phyloP scores from a whole-genome alignment of 2,888 invertebrate genomes.

The Cremastinae sp. region DNA sequence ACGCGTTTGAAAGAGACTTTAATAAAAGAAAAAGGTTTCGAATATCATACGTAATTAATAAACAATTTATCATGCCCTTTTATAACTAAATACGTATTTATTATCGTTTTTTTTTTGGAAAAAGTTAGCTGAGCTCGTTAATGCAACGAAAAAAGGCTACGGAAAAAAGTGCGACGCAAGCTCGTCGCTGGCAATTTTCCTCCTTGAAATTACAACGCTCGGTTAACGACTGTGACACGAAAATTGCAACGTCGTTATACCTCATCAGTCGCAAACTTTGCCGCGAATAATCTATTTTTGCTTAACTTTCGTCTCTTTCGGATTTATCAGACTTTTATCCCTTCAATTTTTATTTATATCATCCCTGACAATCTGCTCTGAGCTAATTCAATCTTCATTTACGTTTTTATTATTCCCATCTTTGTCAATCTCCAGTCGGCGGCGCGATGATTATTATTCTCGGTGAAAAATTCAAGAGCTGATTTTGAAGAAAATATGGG shows the following conservation, averaged over 20 bases:
- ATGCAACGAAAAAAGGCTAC: too few species aligned
- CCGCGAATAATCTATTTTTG: slow-evolving; percentile 10
- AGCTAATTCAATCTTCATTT: slow-evolving; percentile 1
- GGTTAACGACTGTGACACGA: slow-evolving; percentile 12
- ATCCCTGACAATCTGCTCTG: neutral
- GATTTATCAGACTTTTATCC: neutral
- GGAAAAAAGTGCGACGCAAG: neutral
- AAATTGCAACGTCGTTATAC: slow-evolving; percentile 21
- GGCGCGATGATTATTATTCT: too few species aligned
- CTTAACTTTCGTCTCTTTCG: neutral
- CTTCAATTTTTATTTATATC: neutral
- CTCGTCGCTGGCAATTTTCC: slow-evolving; percentile 3
- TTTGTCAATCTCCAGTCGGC: too few species aligned
- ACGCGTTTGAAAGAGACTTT: too few species aligned
- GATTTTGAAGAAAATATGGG: too few species aligned
- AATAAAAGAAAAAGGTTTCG: too few species aligned
- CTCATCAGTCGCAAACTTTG: slow-evolving; percentile 9
- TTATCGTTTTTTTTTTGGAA: neutral
- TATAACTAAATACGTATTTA: too few species aligned
- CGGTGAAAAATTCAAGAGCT: too few species aligned
- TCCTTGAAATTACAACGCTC: slow-evolving; percentile 1
- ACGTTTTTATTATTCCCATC: too few species aligned
- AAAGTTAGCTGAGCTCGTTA: neutral
- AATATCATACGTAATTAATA: too few species aligned
- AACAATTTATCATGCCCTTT: too few species aligned